Conservation (phyloP, 2,888 invertebrate species). For the Hirtodrosophila alboralis region DNA sequence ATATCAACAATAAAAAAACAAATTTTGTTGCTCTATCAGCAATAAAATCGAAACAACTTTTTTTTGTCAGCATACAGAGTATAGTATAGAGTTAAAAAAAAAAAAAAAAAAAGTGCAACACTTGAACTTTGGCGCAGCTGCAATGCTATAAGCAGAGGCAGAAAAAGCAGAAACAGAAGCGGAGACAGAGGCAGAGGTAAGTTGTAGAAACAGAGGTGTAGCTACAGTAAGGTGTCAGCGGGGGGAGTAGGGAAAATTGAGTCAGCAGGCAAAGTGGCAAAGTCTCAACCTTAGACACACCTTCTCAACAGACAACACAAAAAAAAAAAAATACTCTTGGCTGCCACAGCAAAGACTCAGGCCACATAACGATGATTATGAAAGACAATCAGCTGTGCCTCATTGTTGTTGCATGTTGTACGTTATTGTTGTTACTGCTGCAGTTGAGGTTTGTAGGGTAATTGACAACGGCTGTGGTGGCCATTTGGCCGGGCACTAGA, state of each 20-base stretch:
- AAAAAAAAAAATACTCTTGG: constrained; percentile 8
- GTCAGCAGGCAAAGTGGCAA: constrained; percentile 34
- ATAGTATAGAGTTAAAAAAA: too few species aligned
- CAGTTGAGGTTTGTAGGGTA: constrained; percentile 76
- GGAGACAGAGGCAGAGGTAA: neutral
- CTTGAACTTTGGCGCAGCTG: constrained; percentile 77
- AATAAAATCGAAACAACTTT: too few species aligned
- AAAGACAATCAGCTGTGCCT: constrained; percentile 77
- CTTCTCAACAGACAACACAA: constrained; percentile 31
- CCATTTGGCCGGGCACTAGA: constrained; percentile 43
- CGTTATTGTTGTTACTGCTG: constrained; percentile 17
- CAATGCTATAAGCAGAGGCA: constrained; percentile 59
- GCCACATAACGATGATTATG: constrained; percentile 62
- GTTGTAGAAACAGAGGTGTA: neutral
- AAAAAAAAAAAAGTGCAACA: constrained; percentile 62
- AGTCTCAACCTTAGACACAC: constrained; percentile 53
- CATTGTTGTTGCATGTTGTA: constrained; percentile 35
- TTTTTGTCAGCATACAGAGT: too few species aligned
- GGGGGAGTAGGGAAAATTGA: constrained; percentile 28
- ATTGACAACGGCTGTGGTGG: constrained; percentile 63
- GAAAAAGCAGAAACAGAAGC: constrained; percentile 1
- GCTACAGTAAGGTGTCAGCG: too few species aligned
- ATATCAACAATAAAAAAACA: too few species aligned
- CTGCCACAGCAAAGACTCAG: constrained; percentile 30
- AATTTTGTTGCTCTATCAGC: too few species aligned